phyloP scores from a whole-genome alignment of 1,140 invertebrate genomes.

The Eulimnadia texana region DNA sequence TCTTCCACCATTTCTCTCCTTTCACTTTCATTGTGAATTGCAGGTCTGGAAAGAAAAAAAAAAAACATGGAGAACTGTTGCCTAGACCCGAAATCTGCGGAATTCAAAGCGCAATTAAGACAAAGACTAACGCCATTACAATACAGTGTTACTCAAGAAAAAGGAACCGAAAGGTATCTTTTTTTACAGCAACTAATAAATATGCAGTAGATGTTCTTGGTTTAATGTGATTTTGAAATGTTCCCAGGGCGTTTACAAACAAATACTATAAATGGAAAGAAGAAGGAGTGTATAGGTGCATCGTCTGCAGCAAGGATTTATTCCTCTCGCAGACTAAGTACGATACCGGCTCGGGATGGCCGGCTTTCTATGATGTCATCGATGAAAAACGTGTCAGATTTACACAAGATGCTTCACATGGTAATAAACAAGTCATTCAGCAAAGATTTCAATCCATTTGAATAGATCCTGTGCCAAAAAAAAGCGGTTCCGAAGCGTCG shows the following conservation, averaged over 20 bases:
- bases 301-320: constrained; percentile 78
- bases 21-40: too few relatives aligned
- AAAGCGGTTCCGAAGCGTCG: too few relatives aligned
- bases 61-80: not conserved
- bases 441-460: too few relatives aligned
- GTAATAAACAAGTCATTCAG: too few relatives aligned
- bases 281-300: constrained; percentile 74
- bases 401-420: constrained; percentile 45
- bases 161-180: constrained; percentile 70
- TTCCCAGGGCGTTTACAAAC: constrained; percentile 48
- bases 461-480: too few relatives aligned
- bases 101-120: constrained; percentile 11
- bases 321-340: constrained; percentile 89
- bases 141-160: constrained; percentile 90
- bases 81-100: constrained; percentile 10
- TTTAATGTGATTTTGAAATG: too few relatives aligned
- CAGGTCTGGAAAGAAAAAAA: too few relatives aligned
- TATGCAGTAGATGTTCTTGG: too few relatives aligned
- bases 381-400: constrained; percentile 71
- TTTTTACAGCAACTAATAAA: not conserved
- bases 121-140: constrained; percentile 60
- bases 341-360: constrained; percentile 93
- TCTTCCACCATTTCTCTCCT: too few relatives aligned
- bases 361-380: constrained; percentile 88
- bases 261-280: constrained; percentile 82